These are phyloP conservation scores for Cossypha dichroa DNA, from an alignment of 2,797 vertebrate species.

Conservation along the genomic window DNA sequence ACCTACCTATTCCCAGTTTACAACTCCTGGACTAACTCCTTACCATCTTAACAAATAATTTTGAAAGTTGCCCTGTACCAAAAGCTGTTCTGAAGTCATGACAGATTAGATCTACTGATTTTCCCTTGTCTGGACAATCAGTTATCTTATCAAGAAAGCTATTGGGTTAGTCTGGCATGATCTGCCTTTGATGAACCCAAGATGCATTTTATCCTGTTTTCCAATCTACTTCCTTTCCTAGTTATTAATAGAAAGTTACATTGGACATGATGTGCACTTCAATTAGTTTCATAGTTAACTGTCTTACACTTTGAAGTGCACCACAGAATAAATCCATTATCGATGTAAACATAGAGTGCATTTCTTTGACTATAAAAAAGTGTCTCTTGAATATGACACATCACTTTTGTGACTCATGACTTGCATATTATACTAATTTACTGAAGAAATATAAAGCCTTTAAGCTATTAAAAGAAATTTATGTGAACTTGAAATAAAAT, in stretches of 20 bases:
- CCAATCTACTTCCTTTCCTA: neutral
- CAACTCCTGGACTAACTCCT: neutral
- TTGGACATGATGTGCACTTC: neutral
- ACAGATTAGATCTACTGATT: constrained; percentile 41
- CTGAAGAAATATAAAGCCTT: neutral
- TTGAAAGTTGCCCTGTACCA: neutral
- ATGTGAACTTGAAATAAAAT: neutral
- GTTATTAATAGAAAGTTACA: constrained; percentile 23
- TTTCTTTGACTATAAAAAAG: neutral
- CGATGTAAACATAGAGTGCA: neutral
- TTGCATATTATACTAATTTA: neutral
- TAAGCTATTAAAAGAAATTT: neutral
- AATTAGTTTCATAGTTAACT: constrained; percentile 13
- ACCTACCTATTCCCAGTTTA: neutral
- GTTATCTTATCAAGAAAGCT: constrained; percentile 32
- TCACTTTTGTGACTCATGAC: neutral
- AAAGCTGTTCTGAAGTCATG: constrained; percentile 5
- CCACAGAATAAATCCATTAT: neutral
- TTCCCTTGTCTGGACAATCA: constrained; percentile 35
- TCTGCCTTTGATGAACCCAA: constrained; percentile 22
- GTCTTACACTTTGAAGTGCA: neutral
- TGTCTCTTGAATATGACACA: neutral
- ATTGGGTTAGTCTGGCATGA: constrained; percentile 9
- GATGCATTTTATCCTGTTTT: constrained; percentile 35
- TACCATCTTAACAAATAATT: constrained; percentile 9